Evolutionary conservation across 2,888 invertebrate genomes (phyloP).

Genomic region (Caenorhabditis drosophilae): DNA sequence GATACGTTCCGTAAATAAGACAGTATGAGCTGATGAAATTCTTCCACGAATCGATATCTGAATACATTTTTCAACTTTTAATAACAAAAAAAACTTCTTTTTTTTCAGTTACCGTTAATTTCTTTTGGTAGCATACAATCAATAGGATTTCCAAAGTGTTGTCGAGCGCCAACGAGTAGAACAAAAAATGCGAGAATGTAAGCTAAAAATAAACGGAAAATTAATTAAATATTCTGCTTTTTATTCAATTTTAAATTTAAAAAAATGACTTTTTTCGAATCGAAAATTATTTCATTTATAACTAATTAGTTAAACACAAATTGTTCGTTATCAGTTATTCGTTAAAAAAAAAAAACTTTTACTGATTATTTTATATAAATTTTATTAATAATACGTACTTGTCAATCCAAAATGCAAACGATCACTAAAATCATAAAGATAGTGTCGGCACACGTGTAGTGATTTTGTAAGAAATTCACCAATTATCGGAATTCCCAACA

Average conservation of each 20-base stretch:
- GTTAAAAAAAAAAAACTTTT: too few relatives aligned
- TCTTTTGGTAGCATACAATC: slow-evolving; percentile 35
- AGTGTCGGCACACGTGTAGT: slow-evolving; percentile 10
- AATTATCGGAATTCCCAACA: slow-evolving; percentile 32
- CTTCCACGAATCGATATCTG: slow-evolving; percentile 31
- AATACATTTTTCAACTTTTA: neutral
- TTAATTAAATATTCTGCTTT: too few relatives aligned
- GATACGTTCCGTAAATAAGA: slow-evolving; percentile 38
- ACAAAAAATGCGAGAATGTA: slow-evolving; percentile 29
- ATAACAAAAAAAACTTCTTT: neutral
- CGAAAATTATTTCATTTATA: too few relatives aligned
- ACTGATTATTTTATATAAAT: neutral
- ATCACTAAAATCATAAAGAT: slow-evolving; percentile 34
- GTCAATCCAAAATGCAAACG: slow-evolving; percentile 23
- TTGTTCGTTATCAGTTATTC: too few relatives aligned
- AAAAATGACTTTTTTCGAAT: too few relatives aligned
- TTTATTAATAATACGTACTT: neutral
- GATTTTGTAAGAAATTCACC: slow-evolving; percentile 26
- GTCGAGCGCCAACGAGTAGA: slow-evolving; percentile 32
- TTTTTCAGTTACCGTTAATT: slow-evolving; percentile 26
- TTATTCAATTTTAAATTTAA: too few relatives aligned
- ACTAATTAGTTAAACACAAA: too few relatives aligned
- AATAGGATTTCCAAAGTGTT: slow-evolving; percentile 45
- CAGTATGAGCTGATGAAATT: slow-evolving; percentile 35
- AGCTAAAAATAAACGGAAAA: too few relatives aligned